A percentile compares a stretch with the other conserved stretches of the same genome.
Conservation (phyloP, 2,888 invertebrate genomes). For the Aplocera efformata region DNA sequence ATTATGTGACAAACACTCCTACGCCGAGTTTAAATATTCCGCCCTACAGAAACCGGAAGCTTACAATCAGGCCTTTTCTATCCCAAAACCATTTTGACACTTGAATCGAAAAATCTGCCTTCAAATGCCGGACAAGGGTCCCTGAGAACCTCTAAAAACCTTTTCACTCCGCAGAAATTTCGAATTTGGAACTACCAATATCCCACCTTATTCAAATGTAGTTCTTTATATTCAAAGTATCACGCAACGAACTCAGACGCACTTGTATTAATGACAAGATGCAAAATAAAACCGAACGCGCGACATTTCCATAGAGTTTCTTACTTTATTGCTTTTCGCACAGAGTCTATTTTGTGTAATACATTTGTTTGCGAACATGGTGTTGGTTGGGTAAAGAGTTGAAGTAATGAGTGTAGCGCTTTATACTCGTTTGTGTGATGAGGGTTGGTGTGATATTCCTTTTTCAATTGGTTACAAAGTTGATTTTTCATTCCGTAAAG, state of each 20-base stretch:
- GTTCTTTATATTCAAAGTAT: slow-evolving; percentile 27
- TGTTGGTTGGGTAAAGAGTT: slow-evolving; percentile 37
- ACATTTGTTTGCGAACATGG: slow-evolving; percentile 15
- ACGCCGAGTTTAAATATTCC: no score
- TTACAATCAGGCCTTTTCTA: slow-evolving; percentile 19
- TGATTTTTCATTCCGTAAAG: no score
- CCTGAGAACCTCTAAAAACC: slow-evolving; percentile 26
- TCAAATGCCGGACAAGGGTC: slow-evolving; percentile 20
- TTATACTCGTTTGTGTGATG: slow-evolving; percentile 36
- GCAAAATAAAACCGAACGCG: slow-evolving; percentile 21
- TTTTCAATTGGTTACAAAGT: slow-evolving; percentile 29
- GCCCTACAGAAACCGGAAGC: slow-evolving; percentile 14
- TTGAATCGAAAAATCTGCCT: slow-evolving; percentile 22
- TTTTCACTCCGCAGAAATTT: slow-evolving; percentile 28
- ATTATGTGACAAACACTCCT: no score
- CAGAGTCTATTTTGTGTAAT: slow-evolving; percentile 2
- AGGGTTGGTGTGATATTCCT: slow-evolving; percentile 41
- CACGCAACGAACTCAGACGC: slow-evolving; percentile 51
- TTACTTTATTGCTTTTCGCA: slow-evolving; percentile 9
- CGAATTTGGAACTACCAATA: slow-evolving; percentile 6
- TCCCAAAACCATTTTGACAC: slow-evolving; percentile 16
- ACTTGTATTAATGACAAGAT: slow-evolving; percentile 35
- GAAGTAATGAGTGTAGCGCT: slow-evolving; percentile 38
- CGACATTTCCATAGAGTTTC: slow-evolving; percentile 1
- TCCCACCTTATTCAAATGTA: slow-evolving; percentile 19